A percentile compares a stretch with the other conserved stretches of the same genome.
Evolutionary conservation across 2,797 vertebrate genomes (phyloP).

Genomic region (Dendrocincla tyrannina): DNA sequence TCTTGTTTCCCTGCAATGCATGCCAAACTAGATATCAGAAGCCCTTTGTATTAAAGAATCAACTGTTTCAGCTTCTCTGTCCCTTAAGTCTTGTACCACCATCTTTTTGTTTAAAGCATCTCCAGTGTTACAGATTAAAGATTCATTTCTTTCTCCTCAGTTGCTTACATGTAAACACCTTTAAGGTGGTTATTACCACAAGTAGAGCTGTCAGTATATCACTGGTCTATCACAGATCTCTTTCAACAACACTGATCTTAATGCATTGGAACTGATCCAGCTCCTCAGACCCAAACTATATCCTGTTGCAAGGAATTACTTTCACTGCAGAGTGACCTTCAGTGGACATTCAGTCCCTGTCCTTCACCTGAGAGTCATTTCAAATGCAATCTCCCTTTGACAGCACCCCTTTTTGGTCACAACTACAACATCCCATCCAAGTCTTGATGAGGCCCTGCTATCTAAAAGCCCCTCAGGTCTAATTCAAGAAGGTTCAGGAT

Average conservation of each 20-base stretch:
- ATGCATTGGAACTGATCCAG: neutral
- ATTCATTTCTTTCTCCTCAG: neutral
- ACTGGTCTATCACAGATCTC: neutral
- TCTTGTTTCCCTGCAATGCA: neutral
- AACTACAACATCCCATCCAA: accelerated
- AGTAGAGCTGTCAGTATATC: neutral
- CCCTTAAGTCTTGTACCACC: neutral
- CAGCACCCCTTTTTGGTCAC: neutral
- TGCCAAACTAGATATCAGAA: neutral
- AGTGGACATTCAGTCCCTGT: neutral
- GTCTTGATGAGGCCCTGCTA: neutral
- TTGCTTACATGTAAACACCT: neutral
- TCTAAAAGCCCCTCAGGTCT: neutral
- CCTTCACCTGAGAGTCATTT: neutral
- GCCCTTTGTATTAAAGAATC: neutral
- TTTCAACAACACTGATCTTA: neutral
- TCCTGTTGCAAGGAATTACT: neutral
- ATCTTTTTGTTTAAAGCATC: neutral
- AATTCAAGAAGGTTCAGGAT: neutral
- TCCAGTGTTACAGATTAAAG: neutral
- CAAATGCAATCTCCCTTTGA: neutral
- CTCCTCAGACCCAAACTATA: neutral
- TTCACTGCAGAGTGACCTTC: neutral
- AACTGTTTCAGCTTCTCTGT: neutral
- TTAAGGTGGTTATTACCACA: neutral